Percentiles rank a stretch among this genome's conserved stretches.
These are phyloP conservation scores for Zophobas morio DNA, from an alignment of 1,140 invertebrate species.

Conservation along the genomic window DNA sequence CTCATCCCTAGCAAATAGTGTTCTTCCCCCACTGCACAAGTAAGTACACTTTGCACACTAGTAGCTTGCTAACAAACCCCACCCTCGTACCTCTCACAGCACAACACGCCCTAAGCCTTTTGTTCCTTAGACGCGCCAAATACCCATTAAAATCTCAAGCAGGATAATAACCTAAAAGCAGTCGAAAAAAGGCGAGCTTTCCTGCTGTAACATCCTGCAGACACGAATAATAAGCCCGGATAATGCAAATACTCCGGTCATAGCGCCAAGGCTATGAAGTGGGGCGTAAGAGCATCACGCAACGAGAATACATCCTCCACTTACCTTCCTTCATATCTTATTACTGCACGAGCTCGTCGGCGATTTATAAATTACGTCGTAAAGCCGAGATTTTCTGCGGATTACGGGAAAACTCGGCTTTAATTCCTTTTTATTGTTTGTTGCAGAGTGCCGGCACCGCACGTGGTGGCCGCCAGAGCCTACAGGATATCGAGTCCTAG, in stretches of 20 bases:
- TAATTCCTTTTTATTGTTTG: constrained; percentile 39
- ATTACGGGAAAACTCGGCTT: constrained; percentile 8
- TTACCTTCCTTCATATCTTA: background rate
- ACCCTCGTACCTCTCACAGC: no score
- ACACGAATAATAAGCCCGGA: background rate
- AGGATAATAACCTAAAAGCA: no score
- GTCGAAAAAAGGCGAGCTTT: background rate
- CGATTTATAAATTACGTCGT: constrained; percentile 19
- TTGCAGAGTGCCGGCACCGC: constrained; percentile 74
- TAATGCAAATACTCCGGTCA: constrained; percentile 11
- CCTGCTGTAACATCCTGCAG: background rate
- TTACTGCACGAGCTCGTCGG: background rate
- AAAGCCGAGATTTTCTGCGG: constrained; percentile 15
- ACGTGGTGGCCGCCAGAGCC: constrained; percentile 71
- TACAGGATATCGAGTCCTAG: constrained; percentile 69
- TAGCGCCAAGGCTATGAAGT: background rate
- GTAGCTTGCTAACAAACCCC: no score
- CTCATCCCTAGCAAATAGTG: no score
- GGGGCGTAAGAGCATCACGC: constrained; percentile 9
- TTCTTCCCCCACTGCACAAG: no score
- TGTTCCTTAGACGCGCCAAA: no score
- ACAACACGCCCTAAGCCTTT: no score
- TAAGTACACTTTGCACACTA: no score
- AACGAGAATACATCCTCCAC: background rate
- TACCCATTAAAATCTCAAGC: no score